Conservation (phyloP, 2,113 vertebrate genomes). For the Xiphorhynchus elegans region DNA sequence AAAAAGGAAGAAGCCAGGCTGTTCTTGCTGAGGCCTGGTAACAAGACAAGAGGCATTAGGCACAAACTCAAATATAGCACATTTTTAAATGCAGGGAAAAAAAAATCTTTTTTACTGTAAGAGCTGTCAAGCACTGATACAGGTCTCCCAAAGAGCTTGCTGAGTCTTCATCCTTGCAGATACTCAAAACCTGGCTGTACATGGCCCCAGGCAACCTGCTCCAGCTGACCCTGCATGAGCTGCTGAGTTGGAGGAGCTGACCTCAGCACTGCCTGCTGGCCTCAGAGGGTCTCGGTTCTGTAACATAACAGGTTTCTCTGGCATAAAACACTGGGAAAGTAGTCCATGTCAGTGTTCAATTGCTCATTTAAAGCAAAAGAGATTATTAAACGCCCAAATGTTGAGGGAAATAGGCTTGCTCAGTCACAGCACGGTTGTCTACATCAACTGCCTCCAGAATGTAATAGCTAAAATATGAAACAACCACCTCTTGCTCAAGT, state of each 20-base stretch:
- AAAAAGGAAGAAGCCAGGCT: neutral
- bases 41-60: neutral
- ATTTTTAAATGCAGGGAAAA: neutral
- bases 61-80: neutral
- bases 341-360: neutral
- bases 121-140: neutral
- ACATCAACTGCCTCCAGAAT: neutral
- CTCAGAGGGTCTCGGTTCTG: neutral
- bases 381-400: neutral
- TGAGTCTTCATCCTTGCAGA: neutral
- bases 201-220: fast-evolving
- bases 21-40: neutral
- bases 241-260: fast-evolving
- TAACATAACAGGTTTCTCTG: neutral
- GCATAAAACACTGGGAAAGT: neutral
- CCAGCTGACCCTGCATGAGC: neutral
- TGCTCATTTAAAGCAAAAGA: neutral
- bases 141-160: neutral
- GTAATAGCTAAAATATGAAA: neutral
- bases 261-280: neutral
- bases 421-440: fast-evolving
- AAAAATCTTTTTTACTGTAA: neutral
- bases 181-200: neutral
- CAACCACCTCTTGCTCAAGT: neutral
- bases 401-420: neutral